Evolutionary conservation across 2,797 vertebrate species (phyloP).

Genomic region (Pantherophis vulpinus): DNA sequence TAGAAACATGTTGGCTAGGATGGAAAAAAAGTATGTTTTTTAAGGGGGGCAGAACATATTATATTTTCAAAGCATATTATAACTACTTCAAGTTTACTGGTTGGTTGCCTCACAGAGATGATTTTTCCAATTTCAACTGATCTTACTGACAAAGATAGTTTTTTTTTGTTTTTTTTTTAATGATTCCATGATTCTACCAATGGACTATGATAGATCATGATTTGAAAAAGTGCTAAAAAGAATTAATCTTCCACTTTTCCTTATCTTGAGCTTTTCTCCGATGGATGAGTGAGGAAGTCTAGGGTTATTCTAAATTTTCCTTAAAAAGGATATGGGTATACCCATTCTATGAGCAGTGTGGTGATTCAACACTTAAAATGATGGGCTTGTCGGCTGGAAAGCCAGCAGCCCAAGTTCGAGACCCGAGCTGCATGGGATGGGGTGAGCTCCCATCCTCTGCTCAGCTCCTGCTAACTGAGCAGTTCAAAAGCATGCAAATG

Average conservation of each 20-base stretch:
- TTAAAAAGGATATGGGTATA: background rate
- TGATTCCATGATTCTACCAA: background rate
- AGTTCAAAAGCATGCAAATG: too few relatives aligned
- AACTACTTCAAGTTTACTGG: background rate
- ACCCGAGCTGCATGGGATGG: too few relatives aligned
- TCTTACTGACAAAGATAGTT: background rate
- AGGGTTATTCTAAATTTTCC: background rate
- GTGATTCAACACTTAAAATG: too few relatives aligned
- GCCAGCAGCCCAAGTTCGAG: too few relatives aligned
- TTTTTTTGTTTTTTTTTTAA: background rate
- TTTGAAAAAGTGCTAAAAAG: background rate
- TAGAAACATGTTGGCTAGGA: background rate
- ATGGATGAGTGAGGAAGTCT: background rate
- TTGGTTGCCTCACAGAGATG: background rate
- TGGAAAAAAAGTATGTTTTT: background rate
- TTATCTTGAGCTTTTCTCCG: background rate
- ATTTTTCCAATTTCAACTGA: background rate
- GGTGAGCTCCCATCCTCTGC: too few relatives aligned
- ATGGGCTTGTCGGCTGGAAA: too few relatives aligned
- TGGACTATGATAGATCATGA: background rate
- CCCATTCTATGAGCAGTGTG: background rate
- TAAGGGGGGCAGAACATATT: background rate
- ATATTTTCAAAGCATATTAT: background rate
- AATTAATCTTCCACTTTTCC: background rate
- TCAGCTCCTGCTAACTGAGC: too few relatives aligned